phyloP scores from a whole-genome alignment of 2,888 invertebrate species.

The Odontomyia ornata region DNA sequence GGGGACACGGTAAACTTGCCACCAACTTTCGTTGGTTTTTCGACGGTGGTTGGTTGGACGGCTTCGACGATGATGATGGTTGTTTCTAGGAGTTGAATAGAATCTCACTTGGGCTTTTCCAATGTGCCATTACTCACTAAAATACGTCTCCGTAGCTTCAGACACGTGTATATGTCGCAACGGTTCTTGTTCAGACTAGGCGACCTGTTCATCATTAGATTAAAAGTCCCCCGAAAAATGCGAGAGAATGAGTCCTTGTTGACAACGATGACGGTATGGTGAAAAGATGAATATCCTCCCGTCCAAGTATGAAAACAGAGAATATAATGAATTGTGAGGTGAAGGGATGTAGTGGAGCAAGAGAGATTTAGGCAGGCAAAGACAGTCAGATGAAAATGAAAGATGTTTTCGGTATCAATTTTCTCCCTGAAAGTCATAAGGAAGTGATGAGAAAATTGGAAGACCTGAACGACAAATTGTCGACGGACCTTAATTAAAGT shows the following conservation, averaged over 20 bases:
- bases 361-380: background rate
- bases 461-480: constrained; percentile 42
- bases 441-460: constrained; percentile 43
- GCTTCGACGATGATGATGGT: background rate
- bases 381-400: constrained; percentile 13
- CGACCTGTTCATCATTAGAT: constrained; percentile 11
- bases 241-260: background rate
- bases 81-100: constrained; percentile 1
- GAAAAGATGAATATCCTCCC: constrained; percentile 21
- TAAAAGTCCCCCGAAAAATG: constrained; percentile 3
- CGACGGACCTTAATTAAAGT: constrained; percentile 42
- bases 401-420: constrained; percentile 31
- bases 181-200: background rate
- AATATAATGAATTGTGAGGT: background rate
- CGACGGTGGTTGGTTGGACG: background rate
- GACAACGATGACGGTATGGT: background rate
- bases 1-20: constrained; percentile 33
- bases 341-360: background rate
- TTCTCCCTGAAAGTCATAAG: constrained; percentile 29
- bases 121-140: constrained; percentile 22
- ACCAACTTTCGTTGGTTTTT: constrained; percentile 6
- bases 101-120: constrained; percentile 12
- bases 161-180: background rate
- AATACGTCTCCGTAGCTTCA: background rate
- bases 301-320: background rate